Percentiles rank a stretch among this genome's conserved stretches.
These are phyloP conservation scores for Paracyclopina nana DNA, from an alignment of 1,140 invertebrate species.

Conservation along the genomic window DNA sequence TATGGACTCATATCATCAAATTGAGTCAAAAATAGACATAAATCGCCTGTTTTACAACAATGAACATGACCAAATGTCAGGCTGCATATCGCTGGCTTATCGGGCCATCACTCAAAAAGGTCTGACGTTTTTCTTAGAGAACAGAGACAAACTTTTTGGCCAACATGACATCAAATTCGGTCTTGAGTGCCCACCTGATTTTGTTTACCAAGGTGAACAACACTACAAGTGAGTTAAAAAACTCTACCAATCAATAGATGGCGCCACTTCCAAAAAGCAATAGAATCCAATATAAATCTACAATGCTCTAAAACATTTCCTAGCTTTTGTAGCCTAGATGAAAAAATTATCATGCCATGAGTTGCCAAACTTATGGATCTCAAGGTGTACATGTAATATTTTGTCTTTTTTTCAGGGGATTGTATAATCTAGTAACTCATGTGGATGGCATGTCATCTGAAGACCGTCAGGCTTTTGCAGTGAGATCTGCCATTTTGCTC, in stretches of 20 bases:
- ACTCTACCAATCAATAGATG: no score
- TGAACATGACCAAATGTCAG: background rate
- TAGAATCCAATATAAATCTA: no score
- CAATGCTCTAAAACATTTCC: no score
- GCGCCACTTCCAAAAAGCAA: no score
- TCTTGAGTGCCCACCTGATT: background rate
- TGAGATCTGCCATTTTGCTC: background rate
- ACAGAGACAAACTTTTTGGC: background rate
- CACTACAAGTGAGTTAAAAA: no score
- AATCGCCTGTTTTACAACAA: background rate
- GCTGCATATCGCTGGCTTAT: background rate
- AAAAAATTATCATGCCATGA: no score
- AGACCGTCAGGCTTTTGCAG: background rate
- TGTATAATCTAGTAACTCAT: slow-evolving; percentile 1
- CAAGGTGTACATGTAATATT: no score
- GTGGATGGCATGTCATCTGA: background rate
- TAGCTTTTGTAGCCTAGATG: no score
- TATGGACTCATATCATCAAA: background rate
- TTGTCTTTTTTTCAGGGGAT: no score
- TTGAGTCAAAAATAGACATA: background rate
- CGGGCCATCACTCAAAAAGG: background rate
- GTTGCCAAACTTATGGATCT: no score
- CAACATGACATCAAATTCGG: background rate
- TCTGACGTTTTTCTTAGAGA: slow-evolving; percentile 1
- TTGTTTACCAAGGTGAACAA: background rate